phyloP scores from a whole-genome alignment of 2,797 vertebrate species.

The Spizella passerina region DNA sequence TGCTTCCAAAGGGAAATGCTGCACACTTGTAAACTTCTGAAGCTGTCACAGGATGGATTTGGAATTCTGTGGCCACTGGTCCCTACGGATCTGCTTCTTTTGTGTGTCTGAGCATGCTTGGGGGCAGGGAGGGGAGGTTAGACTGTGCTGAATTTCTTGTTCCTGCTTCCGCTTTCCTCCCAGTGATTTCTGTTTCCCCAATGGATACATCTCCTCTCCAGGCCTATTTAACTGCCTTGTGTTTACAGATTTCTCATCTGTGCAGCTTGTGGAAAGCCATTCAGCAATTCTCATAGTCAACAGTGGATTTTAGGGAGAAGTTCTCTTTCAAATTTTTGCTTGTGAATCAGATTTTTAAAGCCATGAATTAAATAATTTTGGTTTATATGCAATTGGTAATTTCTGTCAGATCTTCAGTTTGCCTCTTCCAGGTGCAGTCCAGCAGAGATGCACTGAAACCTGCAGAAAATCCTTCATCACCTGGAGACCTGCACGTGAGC shows the following conservation, averaged over 20 bases:
- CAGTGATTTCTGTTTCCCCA: not conserved
- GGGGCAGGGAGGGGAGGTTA: not conserved
- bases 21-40: not conserved
- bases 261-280: not conserved
- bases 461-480: not conserved
- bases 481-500: not conserved
- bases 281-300: not conserved
- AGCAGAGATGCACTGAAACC: not conserved
- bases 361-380: not conserved
- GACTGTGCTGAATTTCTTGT: not conserved
- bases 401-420: not conserved
- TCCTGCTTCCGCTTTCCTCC: not conserved
- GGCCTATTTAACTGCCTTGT: not conserved
- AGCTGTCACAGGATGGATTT: not conserved
- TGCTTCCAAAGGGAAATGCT: not conserved
- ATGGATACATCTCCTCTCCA: not conserved
- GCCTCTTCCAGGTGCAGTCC: not conserved
- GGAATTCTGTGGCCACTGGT: not conserved
- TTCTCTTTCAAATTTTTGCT: not conserved
- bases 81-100: not conserved
- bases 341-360: not conserved
- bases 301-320: not conserved
- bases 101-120: not conserved
- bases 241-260: not conserved
- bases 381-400: not conserved